A percentile compares a stretch with the other conserved stretches of the same genome.
Conservation (phyloP, 1,140 invertebrate genomes). For the Anoplolepis gracilipes region DNA sequence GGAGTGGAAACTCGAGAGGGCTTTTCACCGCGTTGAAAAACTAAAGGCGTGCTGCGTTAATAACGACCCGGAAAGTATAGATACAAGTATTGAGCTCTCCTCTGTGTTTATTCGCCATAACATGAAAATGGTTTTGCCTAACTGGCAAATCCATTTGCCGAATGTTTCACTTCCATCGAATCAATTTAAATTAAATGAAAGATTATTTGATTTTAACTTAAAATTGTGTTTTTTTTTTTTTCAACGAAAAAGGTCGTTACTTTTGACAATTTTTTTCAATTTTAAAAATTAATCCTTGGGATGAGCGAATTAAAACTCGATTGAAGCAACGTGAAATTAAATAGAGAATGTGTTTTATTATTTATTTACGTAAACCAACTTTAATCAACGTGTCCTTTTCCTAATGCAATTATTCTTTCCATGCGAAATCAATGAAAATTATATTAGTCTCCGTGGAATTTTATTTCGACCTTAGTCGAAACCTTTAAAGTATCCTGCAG, state of each 20-base stretch:
- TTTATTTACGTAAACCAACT: neutral
- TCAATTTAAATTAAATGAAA: neutral
- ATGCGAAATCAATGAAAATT: neutral
- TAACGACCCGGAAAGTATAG: slow-evolving; percentile 61
- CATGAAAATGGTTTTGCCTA: slow-evolving; percentile 23
- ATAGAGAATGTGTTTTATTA: neutral
- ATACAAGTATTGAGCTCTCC: slow-evolving; percentile 19
- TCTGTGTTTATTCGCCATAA: slow-evolving; percentile 61
- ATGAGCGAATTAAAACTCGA: neutral
- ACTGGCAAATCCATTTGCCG: neutral
- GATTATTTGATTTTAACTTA: neutral
- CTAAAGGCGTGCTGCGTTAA: slow-evolving; percentile 67
- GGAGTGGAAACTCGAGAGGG: slow-evolving; percentile 59
- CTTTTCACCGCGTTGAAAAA: slow-evolving; percentile 68
- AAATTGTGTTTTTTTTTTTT: neutral
- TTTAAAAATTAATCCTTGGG: neutral
- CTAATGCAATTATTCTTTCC: neutral
- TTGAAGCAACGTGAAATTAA: neutral
- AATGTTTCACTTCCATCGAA: neutral
- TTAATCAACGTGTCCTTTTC: neutral
- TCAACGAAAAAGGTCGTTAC: neutral
- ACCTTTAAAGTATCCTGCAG: slow-evolving; percentile 50
- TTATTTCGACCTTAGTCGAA: slow-evolving; percentile 40
- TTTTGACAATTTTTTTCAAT: neutral
- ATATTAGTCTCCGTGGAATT: neutral